Evolutionary conservation across 2,797 vertebrate genomes (phyloP), one percentile per base, ranked within the genome.

Genomic region (Prionace glauca): DNA sequence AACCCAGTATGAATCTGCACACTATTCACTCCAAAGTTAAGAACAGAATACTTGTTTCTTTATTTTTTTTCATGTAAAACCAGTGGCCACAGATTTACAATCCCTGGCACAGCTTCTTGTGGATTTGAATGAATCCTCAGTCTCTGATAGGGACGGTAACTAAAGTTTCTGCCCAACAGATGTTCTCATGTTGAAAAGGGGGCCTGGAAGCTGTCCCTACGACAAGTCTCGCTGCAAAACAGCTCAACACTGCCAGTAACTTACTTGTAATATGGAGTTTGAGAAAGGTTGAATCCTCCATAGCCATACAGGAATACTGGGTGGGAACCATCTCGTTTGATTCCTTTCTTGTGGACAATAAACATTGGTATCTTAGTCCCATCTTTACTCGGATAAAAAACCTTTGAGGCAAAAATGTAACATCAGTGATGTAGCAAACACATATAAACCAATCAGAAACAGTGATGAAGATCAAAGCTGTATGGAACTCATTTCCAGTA

Each of bases 291-390:
- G n/a, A 98, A 98, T 91, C 98, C 98, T 96, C 98, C 98, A 0
- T 98, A 98, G 95, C 98, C 98, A 20, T 98, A 97, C 9, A 98
- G 97, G 95, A 98, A 97, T 3, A 98, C 97, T 0, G 98, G 97
- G 88, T 97, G 96, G 69, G 96, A 97, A 20, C 97, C 96, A 0
- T 98, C 97, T 79, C 96, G 97, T 96, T 97, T 32, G 29, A 98
- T 96, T 74, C 96, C 95, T 41, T 96, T 97, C 12, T 97, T 36
- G 0, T 98, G 97, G 60, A 98, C 98, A 96, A 98, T 96, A 96
- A 98, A 98, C 98, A 98, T 98, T 65, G 98, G 98, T 95, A 98
- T 97, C 96, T 97, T 97, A 7, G 97, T 98, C 96, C 98, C 98
- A 79, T 98, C 98, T 96, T 97, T 97, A 96, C 97, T 97, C 26